Conservation (phyloP, 2,113 vertebrate species). For the Cranoglanis bouderius region DNA sequence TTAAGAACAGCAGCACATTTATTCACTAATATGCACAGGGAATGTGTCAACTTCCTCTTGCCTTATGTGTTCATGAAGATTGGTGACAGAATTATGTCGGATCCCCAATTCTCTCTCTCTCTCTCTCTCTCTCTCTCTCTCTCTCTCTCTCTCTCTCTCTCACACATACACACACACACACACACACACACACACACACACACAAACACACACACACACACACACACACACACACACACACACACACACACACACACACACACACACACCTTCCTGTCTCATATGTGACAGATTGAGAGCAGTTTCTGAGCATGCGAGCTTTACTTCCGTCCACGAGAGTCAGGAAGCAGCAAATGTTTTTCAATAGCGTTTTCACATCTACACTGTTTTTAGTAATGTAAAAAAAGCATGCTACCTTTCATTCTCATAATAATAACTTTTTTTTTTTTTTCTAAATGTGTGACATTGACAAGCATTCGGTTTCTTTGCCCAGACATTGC, state of each 20-base stretch:
- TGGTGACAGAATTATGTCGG: slow-evolving; percentile 29
- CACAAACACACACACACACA: too few relatives aligned
- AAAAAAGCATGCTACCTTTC: neutral
- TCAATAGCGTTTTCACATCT: neutral
- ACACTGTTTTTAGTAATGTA: neutral
- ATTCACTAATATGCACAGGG: neutral
- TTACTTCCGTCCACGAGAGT: slow-evolving; percentile 63
- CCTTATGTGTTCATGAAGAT: neutral
- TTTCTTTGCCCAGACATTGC: neutral
- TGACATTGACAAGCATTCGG: neutral
- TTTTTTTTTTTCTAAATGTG: neutral
- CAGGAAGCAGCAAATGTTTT: slow-evolving; percentile 16
- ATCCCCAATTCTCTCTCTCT: too few relatives aligned
- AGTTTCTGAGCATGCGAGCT: slow-evolving; percentile 69
- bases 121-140: too few relatives aligned
- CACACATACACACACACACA: too few relatives aligned
- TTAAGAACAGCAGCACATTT: neutral
- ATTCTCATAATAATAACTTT: neutral
- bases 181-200: too few relatives aligned
- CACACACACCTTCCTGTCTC: neutral
- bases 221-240: neutral
- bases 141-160: too few relatives aligned
- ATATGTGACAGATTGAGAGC: slow-evolving; percentile 73
- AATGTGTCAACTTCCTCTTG: slow-evolving; percentile 1
- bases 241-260: slow-evolving; percentile 16